A percentile compares a stretch with the other conserved stretches of the same genome.
Conservation (phyloP, 2,888 invertebrate species). For the Ditula angustiorana region DNA sequence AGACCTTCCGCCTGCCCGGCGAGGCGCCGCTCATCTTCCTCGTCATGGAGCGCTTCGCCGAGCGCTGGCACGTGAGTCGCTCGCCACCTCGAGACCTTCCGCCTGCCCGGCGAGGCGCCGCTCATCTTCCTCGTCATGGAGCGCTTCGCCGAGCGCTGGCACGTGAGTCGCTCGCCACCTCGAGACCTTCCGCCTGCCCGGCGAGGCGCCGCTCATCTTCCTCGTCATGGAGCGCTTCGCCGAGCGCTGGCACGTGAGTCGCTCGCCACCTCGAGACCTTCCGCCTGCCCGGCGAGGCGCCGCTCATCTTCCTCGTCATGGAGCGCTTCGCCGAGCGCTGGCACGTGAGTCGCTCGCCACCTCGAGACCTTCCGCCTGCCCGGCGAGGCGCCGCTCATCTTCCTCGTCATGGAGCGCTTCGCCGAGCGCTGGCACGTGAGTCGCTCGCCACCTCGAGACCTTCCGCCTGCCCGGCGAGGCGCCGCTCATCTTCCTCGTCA, state of each 20-base stretch:
- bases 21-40: conserved; percentile 98
- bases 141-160: conserved; percentile 97
- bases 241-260: too few relatives aligned
- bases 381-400: conserved; percentile 98
- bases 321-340: conserved; percentile 98
- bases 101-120: conserved; percentile 99
- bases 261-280: conserved; percentile 99
- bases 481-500: conserved; percentile 96
- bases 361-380: conserved; percentile 98
- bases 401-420: conserved; percentile 97
- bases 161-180: too few relatives aligned
- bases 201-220: conserved; percentile 98
- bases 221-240: conserved; percentile 98
- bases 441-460: conserved; percentile 97
- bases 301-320: conserved; percentile 96
- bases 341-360: too few relatives aligned
- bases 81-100: conserved; percentile 98
- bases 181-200: conserved; percentile 98
- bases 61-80: too few relatives aligned
- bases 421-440: too few relatives aligned
- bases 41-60: conserved; percentile 98
- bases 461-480: conserved; percentile 99
- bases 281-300: conserved; percentile 98
- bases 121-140: conserved; percentile 97
- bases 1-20: too few relatives aligned